Percentiles rank a stretch among this genome's conserved stretches.
These are phyloP conservation scores for Pithys albifrons DNA, from an alignment of 2,113 vertebrate species.

Conservation along the genomic window DNA sequence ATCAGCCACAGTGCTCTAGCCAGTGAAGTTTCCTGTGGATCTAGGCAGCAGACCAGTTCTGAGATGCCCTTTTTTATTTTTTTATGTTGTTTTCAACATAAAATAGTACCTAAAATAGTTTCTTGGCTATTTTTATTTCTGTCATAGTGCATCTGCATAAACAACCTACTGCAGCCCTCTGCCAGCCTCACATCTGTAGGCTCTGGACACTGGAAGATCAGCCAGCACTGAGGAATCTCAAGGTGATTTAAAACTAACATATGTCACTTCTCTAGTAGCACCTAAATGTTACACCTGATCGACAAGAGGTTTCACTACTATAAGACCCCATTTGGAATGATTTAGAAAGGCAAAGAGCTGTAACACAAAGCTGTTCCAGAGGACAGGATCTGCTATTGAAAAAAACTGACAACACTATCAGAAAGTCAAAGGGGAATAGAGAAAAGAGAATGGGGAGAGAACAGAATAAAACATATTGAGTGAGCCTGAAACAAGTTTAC, in stretches of 20 bases:
- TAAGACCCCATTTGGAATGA: background rate
- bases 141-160: background rate
- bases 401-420: background rate
- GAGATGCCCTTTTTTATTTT: background rate
- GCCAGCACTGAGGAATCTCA: background rate
- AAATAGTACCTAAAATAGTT: background rate
- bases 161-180: background rate
- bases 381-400: background rate
- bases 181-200: background rate
- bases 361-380: background rate
- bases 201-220: background rate
- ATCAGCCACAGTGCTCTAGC: background rate
- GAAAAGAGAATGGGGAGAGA: background rate
- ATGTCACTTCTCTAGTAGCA: background rate
- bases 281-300: background rate
- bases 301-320: background rate
- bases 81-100: background rate
- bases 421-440: background rate
- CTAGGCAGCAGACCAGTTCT: background rate
- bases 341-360: background rate
- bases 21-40: background rate
- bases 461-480: background rate
- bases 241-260: background rate
- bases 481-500: slow-evolving; percentile 9
- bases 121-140: background rate